Evolutionary conservation across 2,797 vertebrate species (phyloP).

Genomic region (Myotis planiceps): DNA sequence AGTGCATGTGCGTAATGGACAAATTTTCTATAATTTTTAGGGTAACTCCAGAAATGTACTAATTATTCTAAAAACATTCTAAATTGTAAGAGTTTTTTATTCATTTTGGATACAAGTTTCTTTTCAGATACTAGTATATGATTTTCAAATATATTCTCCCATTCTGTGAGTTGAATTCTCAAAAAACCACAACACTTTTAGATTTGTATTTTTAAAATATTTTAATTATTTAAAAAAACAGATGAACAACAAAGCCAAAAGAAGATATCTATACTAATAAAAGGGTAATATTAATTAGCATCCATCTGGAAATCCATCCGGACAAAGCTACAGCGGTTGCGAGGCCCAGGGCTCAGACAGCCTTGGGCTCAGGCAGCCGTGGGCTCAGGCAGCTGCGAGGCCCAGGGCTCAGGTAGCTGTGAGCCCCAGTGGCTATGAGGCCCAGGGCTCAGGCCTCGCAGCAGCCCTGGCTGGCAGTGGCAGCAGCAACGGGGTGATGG

Average conservation of each 20-base stretch:
- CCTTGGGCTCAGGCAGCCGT: no score
- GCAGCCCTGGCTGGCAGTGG: no score
- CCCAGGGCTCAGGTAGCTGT: no score
- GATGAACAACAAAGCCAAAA: neutral
- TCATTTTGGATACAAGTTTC: neutral
- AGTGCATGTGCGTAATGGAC: no score
- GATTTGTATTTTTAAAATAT: neutral
- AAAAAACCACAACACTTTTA: neutral
- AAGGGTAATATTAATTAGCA: no score
- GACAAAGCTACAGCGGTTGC: no score
- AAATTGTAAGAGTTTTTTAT: neutral
- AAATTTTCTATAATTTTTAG: neutral
- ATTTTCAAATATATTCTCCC: neutral
- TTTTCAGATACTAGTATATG: neutral
- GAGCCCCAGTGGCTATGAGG: no score
- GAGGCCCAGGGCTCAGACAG: no score
- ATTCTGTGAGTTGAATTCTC: neutral
- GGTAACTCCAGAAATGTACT: neutral
- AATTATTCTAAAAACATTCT: neutral
- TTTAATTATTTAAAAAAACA: neutral
- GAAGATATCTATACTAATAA: neutral
- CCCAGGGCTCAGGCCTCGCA: no score
- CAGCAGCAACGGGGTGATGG: no score
- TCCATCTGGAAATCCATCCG: no score
- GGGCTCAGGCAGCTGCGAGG: no score